Conservation (phyloP, 2,113 vertebrate species). For the Rhinoptilus africanus region DNA sequence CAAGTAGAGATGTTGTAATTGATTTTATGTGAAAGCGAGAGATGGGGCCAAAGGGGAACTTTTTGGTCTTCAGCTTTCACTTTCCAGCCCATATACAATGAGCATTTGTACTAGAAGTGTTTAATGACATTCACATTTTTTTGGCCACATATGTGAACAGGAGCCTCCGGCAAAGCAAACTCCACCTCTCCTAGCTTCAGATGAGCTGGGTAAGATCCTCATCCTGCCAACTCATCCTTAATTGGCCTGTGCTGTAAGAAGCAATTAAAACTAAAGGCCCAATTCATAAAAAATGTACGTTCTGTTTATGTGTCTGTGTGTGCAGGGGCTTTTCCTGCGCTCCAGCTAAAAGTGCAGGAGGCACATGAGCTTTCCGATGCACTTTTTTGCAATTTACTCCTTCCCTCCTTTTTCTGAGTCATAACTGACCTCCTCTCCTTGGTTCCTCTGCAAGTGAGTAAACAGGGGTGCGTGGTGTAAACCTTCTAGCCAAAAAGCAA, state of each 20-base stretch:
- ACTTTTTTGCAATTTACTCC: neutral
- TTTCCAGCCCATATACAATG: conserved; percentile 52
- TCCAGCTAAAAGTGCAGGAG: neutral
- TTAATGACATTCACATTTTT: conserved; percentile 47
- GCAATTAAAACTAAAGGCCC: conserved; percentile 71
- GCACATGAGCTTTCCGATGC: neutral
- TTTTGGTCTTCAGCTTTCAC: conserved; percentile 58
- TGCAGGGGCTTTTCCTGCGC: neutral
- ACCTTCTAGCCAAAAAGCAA: neutral
- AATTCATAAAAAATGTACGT: conserved; percentile 57
- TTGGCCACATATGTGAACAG: conserved; percentile 40
- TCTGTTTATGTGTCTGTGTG: conserved; percentile 22
- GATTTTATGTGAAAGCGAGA: conserved; percentile 71
- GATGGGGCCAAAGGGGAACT: conserved; percentile 63
- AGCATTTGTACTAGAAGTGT: conserved; percentile 41
- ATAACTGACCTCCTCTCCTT: neutral
- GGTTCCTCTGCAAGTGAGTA: neutral
- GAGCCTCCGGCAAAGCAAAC: conserved; percentile 57
- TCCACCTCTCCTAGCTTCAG: conserved; percentile 51
- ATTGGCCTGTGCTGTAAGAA: conserved; percentile 63
- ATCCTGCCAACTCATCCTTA: conserved; percentile 68
- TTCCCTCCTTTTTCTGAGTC: neutral
- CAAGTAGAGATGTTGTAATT: conserved; percentile 55
- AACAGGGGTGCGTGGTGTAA: neutral
- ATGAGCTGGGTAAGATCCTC: conserved; percentile 63